These are phyloP conservation scores for Mythimna albipuncta DNA, from an alignment of 2,888 invertebrate species.

Conservation along the genomic window DNA sequence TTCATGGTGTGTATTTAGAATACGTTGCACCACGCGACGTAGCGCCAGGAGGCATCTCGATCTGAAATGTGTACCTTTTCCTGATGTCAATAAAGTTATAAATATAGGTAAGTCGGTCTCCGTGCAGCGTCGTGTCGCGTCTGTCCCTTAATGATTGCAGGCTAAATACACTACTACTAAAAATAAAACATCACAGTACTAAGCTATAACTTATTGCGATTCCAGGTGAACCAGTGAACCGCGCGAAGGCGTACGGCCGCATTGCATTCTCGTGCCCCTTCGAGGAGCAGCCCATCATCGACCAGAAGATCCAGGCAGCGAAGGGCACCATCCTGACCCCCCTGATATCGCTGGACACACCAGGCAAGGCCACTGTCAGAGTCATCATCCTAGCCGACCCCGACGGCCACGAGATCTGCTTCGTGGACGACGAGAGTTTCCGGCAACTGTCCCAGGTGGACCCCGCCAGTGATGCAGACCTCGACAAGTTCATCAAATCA, in stretches of 20 bases:
- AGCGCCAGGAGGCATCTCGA: no score
- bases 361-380: conserved; percentile 98
- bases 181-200: neutral
- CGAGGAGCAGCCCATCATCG: conserved; percentile 94
- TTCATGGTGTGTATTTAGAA: no score
- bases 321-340: conserved; percentile 96
- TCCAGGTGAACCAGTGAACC: conserved; percentile 93
- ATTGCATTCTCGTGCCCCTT: conserved; percentile 98
- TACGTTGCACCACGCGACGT: no score
- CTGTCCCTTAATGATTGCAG: no score
- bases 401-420: conserved; percentile 99
- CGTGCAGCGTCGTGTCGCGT: no score
- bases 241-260: conserved; percentile 97
- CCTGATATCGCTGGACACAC: conserved; percentile 97
- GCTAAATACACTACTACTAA: no score
- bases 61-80: no score
- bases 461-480: conserved; percentile 94
- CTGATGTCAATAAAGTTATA: no score
- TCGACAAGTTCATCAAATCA: conserved; percentile 94
- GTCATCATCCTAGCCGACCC: conserved; percentile 99
- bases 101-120: no score
- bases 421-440: conserved; percentile 99
- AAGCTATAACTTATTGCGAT: conserved; percentile 25
- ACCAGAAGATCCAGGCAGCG: conserved; percentile 93
- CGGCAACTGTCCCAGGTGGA: conserved; percentile 96